A percentile compares a stretch with the other conserved stretches of the same genome.
Conservation (phyloP, 2,113 vertebrate species). For the Oophaga pumilio region DNA sequence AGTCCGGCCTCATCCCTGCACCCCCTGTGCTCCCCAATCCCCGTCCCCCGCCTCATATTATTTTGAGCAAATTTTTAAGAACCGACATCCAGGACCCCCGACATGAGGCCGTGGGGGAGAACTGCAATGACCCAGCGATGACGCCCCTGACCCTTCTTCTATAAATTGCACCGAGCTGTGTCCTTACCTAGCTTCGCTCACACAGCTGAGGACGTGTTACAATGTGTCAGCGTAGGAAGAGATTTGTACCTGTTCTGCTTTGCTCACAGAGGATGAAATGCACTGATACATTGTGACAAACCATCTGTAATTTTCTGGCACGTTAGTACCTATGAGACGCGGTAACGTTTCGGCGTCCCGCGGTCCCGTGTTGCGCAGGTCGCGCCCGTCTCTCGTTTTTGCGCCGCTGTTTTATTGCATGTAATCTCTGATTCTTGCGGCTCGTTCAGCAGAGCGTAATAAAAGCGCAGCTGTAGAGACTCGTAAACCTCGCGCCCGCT, state of each 20-base stretch:
- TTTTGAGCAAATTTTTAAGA: neutral
- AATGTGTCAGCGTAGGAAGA: neutral
- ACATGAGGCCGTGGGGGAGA: no score
- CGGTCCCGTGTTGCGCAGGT: neutral
- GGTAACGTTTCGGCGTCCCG: neutral
- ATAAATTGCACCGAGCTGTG: no score
- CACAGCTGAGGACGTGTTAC: neutral
- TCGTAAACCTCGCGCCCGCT: neutral
- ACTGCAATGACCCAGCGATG: no score
- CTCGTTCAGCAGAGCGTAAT: neutral
- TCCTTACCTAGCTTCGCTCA: no score
- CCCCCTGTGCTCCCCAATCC: neutral
- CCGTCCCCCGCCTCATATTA: constrained; percentile 14
- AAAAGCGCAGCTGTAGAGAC: constrained; percentile 42
- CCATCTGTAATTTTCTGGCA: neutral
- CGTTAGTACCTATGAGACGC: neutral
- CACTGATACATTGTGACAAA: neutral
- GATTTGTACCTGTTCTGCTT: neutral
- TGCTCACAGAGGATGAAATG: neutral
- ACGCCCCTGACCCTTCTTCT: no score
- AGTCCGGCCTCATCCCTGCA: neutral
- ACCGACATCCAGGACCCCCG: neutral
- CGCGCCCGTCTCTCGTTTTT: neutral
- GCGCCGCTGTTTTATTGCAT: neutral
- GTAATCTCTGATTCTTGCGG: neutral